Conservation (phyloP, 1,140 invertebrate species). For the Penaeus vannamei region DNA sequence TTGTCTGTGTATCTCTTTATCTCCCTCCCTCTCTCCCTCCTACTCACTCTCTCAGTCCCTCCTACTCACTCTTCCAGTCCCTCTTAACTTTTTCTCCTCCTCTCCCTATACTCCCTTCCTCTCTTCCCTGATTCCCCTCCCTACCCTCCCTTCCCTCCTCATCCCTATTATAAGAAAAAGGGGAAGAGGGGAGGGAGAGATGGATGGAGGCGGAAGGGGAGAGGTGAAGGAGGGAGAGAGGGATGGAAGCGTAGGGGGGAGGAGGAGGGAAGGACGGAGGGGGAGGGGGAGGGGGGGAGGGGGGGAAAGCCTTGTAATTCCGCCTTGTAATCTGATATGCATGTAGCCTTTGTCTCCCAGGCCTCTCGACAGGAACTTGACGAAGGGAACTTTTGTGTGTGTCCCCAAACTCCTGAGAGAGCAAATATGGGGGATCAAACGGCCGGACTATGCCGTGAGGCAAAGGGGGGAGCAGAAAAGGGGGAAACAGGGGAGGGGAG, state of each 20-base stretch:
- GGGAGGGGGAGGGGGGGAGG: neutral
- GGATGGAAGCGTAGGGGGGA: too few relatives aligned
- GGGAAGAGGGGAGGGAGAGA: neutral
- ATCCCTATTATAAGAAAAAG: neutral
- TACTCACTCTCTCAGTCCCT: neutral
- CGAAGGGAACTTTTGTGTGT: slow-evolving; percentile 26
- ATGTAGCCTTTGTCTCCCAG: slow-evolving; percentile 21
- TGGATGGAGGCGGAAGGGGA: too few relatives aligned
- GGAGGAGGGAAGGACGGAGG: neutral
- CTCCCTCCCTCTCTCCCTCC: neutral
- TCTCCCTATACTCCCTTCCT: neutral
- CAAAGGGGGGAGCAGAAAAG: too few relatives aligned
- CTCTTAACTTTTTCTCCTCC: neutral
- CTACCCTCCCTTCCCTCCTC: neutral
- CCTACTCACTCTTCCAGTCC: neutral
- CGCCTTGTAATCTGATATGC: slow-evolving; percentile 20
- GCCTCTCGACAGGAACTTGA: slow-evolving; percentile 17
- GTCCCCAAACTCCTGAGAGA: slow-evolving; percentile 23
- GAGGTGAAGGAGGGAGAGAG: neutral
- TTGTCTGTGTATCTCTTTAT: neutral
- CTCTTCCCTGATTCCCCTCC: neutral
- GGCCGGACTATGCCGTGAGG: too few relatives aligned
- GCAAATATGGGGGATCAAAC: neutral
- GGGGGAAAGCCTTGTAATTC: neutral
- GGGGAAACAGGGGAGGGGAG: too few relatives aligned